Percentiles rank a stretch among this genome's conserved stretches.
These are phyloP conservation scores for Amblyjoppa fuscipennis DNA, from an alignment of 2,888 invertebrate genomes.

Conservation along the genomic window DNA sequence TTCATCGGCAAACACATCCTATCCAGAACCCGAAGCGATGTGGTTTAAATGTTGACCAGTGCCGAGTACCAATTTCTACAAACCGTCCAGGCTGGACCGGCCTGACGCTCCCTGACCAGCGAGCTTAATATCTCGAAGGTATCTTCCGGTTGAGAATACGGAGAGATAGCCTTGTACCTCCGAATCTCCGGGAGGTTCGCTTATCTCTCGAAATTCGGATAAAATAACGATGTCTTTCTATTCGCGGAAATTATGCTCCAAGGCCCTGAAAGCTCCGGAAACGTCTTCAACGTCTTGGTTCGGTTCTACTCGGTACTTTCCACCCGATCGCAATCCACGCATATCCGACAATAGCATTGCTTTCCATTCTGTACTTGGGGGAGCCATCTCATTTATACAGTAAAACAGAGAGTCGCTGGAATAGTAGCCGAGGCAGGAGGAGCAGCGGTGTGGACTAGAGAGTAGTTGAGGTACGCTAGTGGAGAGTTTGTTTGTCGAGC, in stretches of 20 bases:
- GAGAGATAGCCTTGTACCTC: conserved; percentile 28
- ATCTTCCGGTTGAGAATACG: conserved; percentile 59
- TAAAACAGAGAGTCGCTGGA: conserved; percentile 80
- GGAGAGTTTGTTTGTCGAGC: conserved; percentile 84
- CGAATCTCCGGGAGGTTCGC: background rate
- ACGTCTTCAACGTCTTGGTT: too few relatives aligned
- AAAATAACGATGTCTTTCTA: background rate
- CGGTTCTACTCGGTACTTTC: background rate
- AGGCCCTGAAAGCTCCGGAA: too few relatives aligned
- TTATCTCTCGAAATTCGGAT: background rate
- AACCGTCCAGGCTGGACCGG: conserved; percentile 50
- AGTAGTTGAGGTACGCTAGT: conserved; percentile 72
- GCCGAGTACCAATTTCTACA: conserved; percentile 64
- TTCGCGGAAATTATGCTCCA: too few relatives aligned
- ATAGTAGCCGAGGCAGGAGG: conserved; percentile 74
- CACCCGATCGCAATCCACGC: conserved; percentile 29
- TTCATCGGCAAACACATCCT: conserved; percentile 69
- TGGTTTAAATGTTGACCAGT: conserved; percentile 71
- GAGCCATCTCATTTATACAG: conserved; percentile 81
- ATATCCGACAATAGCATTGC: conserved; percentile 76
- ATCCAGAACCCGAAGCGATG: conserved; percentile 66
- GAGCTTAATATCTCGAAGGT: conserved; percentile 61
- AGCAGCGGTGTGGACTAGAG: conserved; percentile 69
- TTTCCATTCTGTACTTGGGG: conserved; percentile 77
- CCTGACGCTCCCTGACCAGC: conserved; percentile 14